These are phyloP conservation scores for Trematomus bernacchii DNA, from an alignment of 2,797 vertebrate genomes.

Conservation along the genomic window DNA sequence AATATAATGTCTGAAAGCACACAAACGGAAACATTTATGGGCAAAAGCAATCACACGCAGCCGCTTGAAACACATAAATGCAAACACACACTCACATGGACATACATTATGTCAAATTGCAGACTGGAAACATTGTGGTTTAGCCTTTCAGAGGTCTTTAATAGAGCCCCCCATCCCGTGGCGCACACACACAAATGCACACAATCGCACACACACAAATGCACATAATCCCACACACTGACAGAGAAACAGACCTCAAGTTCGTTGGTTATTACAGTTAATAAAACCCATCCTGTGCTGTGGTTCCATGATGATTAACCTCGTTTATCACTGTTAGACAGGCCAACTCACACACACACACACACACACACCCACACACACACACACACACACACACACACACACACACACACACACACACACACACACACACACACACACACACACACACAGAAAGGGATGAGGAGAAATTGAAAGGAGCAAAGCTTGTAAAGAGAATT, in stretches of 20 bases:
- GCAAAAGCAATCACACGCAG: not conserved
- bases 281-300: conserved; percentile 68
- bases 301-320: conserved; percentile 70
- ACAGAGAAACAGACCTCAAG: conserved; percentile 47
- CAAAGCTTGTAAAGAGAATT: conserved; percentile 4
- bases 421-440: not conserved
- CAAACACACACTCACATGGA: not conserved
- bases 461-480: conserved; percentile 8
- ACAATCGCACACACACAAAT: not conserved
- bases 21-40: conserved; percentile 15
- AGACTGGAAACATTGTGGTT: conserved; percentile 53
- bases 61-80: not conserved
- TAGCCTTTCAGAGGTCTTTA: conserved; percentile 55
- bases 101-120: conserved; percentile 10
- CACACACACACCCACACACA: conserved; percentile 14
- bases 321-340: conserved; percentile 71
- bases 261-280: conserved; percentile 66
- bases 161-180: conserved; percentile 5
- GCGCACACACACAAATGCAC: not conserved
- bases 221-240: conserved; percentile 9
- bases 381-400: conserved; percentile 1
- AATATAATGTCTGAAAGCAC: conserved; percentile 7
- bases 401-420: too few relatives aligned
- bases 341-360: conserved; percentile 31
- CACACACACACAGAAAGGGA: conserved; percentile 11